These are phyloP conservation scores for Agrilus mali DNA, from an alignment of 2,888 invertebrate genomes.

Conservation along the genomic window DNA sequence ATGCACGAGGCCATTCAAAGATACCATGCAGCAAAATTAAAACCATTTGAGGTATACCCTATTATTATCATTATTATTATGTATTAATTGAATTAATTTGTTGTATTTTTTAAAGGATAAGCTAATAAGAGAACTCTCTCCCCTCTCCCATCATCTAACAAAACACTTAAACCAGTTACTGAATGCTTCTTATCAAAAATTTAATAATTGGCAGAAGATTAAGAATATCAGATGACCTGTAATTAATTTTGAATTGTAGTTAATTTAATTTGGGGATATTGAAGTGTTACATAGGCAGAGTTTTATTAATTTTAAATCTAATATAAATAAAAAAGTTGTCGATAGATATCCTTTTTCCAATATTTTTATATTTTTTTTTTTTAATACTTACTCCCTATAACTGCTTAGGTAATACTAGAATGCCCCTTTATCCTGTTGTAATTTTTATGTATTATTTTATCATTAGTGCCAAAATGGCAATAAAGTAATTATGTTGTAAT, in stretches of 20 bases:
- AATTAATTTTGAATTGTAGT: neutral
- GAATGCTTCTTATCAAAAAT: constrained; percentile 75
- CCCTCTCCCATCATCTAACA: constrained; percentile 66
- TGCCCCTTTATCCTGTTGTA: too few relatives aligned
- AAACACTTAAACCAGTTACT: constrained; percentile 80
- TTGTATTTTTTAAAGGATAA: constrained; percentile 49
- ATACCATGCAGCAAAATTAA: constrained; percentile 75
- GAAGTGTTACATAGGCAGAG: too few relatives aligned
- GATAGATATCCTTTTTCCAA: too few relatives aligned
- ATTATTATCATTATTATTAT: constrained; percentile 14
- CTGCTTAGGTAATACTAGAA: too few relatives aligned
- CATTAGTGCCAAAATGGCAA: too few relatives aligned
- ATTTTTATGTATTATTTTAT: too few relatives aligned
- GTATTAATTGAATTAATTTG: constrained; percentile 9
- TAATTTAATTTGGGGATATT: too few relatives aligned
- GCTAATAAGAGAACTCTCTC: constrained; percentile 67
- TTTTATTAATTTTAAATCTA: too few relatives aligned
- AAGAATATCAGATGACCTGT: constrained; percentile 16
- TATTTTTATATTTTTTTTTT: too few relatives aligned
- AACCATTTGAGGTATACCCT: constrained; percentile 79
- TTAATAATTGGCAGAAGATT: constrained; percentile 64
- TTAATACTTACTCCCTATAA: too few relatives aligned
- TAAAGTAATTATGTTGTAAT: too few relatives aligned
- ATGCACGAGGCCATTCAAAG: constrained; percentile 83
- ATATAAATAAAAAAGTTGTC: too few relatives aligned